Percentiles rank a stretch among this genome's conserved stretches.
These are phyloP conservation scores for Deilephila elpenor DNA, from an alignment of 2,888 invertebrate species.

Conservation along the genomic window DNA sequence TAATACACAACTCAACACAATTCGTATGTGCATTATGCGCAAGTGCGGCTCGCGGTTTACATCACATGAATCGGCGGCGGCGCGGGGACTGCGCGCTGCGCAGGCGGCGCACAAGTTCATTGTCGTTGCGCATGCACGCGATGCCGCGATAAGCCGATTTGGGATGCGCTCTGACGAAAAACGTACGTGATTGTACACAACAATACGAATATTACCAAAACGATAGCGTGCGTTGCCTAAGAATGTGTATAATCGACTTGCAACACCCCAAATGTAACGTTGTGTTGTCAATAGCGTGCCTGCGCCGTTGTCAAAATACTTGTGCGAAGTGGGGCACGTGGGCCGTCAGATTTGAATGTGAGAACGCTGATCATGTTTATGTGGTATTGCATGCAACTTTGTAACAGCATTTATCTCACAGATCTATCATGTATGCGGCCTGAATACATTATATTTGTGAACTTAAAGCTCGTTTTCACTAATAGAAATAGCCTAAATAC, in stretches of 20 bases:
- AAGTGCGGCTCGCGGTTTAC: not conserved
- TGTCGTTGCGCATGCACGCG: constrained; percentile 61
- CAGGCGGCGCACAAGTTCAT: constrained; percentile 60
- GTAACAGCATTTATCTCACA: not conserved
- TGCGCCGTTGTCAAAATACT: not conserved
- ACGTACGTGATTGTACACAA: constrained; percentile 14
- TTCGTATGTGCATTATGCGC: not conserved
- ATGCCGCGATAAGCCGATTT: constrained; percentile 59
- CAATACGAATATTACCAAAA: constrained; percentile 24
- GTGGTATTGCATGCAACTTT: constrained; percentile 1
- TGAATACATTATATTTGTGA: too few relatives aligned
- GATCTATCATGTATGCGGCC: too few relatives aligned
- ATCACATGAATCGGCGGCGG: constrained; percentile 1
- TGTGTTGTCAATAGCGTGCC: constrained; percentile 8
- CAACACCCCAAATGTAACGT: not conserved
- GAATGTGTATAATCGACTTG: constrained; percentile 14
- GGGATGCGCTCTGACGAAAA: constrained; percentile 33
- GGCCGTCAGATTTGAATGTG: constrained; percentile 1
- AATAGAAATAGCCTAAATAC: too few relatives aligned
- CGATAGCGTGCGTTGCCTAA: constrained; percentile 25
- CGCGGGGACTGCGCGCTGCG: constrained; percentile 4
- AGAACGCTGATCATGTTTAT: not conserved
- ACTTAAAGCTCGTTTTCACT: too few relatives aligned
- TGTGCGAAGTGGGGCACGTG: constrained; percentile 10
- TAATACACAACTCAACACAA: not conserved